Evolutionary conservation across 2,888 invertebrate genomes (phyloP).

Genomic region (Hesperia comma): DNA sequence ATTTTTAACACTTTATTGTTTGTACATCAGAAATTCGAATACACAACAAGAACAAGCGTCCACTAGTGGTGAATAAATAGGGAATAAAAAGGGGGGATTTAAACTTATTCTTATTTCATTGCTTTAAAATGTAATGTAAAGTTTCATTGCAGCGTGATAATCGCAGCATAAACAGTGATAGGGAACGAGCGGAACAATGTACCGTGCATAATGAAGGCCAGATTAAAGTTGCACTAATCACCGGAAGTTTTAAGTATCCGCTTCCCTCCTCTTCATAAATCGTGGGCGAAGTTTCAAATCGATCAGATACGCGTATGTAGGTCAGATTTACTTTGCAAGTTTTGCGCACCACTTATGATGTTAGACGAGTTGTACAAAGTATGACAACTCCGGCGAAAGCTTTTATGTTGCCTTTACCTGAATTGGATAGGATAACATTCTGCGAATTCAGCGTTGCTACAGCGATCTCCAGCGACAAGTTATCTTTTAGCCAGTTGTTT

Average conservation of each 20-base stretch:
- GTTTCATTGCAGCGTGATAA: too few species aligned
- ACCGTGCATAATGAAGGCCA: neutral
- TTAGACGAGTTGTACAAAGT: neutral
- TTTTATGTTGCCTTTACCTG: constrained; percentile 2
- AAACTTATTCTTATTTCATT: too few species aligned
- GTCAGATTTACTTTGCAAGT: constrained; percentile 20
- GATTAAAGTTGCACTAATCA: constrained; percentile 18
- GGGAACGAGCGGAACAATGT: neutral
- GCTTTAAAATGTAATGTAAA: too few species aligned
- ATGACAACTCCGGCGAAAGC: neutral
- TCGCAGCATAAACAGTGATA: neutral
- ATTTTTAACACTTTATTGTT: too few species aligned
- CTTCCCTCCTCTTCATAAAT: constrained; percentile 19
- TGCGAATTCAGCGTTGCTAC: neutral
- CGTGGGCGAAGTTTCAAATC: constrained; percentile 14
- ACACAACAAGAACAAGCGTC: too few species aligned
- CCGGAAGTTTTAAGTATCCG: constrained; percentile 13
- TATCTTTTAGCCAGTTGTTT: too few species aligned
- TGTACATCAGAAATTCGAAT: too few species aligned
- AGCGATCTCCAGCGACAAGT: neutral
- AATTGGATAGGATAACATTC: neutral
- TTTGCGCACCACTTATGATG: constrained; percentile 12
- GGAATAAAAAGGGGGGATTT: too few species aligned
- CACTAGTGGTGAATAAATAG: too few species aligned
- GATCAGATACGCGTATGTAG: constrained; percentile 24